These are phyloP conservation scores for Sphenodon punctatus DNA, from an alignment of 2,797 vertebrate genomes.

Conservation along the genomic window DNA sequence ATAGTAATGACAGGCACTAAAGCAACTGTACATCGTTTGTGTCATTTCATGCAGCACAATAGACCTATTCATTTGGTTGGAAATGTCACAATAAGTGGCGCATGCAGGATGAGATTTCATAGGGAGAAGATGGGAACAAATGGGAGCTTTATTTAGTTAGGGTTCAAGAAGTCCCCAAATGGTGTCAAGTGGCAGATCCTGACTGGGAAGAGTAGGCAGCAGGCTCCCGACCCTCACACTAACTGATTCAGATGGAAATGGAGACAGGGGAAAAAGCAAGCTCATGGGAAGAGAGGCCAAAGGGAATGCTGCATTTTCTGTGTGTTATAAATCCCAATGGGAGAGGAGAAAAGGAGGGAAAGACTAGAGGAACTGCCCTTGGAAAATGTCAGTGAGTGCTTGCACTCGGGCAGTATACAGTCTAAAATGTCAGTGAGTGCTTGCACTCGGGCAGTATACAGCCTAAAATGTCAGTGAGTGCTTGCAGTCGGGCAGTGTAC, in stretches of 20 bases:
- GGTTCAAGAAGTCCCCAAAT: accelerated
- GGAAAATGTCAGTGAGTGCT: conserved; percentile 42
- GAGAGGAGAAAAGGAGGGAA: neutral
- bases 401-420: too few relatives aligned
- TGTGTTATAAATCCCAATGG: conserved; percentile 10
- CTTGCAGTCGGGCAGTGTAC: too few relatives aligned
- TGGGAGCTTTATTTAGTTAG: accelerated
- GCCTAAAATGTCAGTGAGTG: too few relatives aligned
- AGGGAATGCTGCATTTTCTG: neutral
- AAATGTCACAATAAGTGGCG: neutral
- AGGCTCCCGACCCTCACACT: neutral
- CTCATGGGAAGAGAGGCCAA: neutral
- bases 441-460: too few relatives aligned
- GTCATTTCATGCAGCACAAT: neutral
- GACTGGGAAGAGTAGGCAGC: neutral
- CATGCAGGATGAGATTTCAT: neutral
- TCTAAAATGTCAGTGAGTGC: too few relatives aligned
- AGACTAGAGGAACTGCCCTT: conserved; percentile 24
- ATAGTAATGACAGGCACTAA: neutral
- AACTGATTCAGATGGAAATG: neutral
- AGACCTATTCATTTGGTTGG: neutral
- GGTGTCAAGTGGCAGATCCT: neutral
- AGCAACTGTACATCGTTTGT: neutral
- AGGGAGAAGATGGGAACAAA: neutral
- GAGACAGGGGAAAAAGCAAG: neutral